Conservation (phyloP, 2,113 vertebrate species). For the Rhinogobius similis region DNA sequence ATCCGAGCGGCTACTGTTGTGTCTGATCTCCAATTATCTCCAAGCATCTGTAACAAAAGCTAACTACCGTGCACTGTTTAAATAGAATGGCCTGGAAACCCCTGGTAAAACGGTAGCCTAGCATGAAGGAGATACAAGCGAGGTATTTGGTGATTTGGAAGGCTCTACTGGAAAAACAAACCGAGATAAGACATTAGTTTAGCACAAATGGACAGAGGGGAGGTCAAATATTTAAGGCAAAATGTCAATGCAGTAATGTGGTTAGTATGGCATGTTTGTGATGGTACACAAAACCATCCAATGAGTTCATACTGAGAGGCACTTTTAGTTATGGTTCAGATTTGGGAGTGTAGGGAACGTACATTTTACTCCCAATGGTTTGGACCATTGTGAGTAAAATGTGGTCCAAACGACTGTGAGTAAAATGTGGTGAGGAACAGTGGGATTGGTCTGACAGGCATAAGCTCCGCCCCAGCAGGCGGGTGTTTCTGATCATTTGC, state of each 20-base stretch:
- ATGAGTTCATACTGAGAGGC: neutral
- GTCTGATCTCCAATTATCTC: constrained; percentile 46
- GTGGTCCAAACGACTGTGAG: too few species aligned
- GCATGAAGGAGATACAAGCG: neutral
- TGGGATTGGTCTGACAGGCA: too few species aligned
- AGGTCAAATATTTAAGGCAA: neutral
- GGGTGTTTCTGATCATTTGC: too few species aligned
- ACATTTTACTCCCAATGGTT: too few species aligned
- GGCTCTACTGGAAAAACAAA: neutral
- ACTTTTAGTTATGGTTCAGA: too few species aligned
- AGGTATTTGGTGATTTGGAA: neutral
- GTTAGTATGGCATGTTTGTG: neutral
- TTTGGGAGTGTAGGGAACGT: too few species aligned
- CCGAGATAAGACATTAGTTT: neutral
- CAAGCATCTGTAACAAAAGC: constrained; percentile 27
- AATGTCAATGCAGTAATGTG: neutral
- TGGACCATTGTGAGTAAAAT: too few species aligned
- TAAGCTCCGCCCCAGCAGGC: too few species aligned
- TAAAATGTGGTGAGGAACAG: too few species aligned
- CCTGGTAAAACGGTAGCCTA: constrained; percentile 1
- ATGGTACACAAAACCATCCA: neutral
- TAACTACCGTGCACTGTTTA: constrained; percentile 13
- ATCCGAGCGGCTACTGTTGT: constrained; percentile 18
- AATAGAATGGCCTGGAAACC: constrained; percentile 1
- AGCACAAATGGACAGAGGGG: neutral